phyloP scores from a whole-genome alignment of 1,140 invertebrate species.

The Notospermus geniculatus region DNA sequence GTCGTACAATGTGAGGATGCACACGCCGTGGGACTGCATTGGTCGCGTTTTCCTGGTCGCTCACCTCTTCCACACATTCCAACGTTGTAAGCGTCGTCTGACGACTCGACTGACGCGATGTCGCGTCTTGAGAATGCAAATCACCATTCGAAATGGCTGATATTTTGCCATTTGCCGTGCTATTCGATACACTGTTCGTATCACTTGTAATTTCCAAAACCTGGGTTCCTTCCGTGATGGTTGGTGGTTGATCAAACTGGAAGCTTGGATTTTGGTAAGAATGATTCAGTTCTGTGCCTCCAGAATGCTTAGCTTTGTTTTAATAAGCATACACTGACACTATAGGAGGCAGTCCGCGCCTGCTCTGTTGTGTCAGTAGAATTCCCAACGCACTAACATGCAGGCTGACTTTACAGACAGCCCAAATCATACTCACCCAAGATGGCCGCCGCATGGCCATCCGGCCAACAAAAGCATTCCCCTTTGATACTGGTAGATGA shows the following conservation, averaged over 20 bases:
- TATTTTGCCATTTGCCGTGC: constrained; percentile 34
- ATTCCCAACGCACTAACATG: no score
- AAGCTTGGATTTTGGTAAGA: constrained; percentile 2
- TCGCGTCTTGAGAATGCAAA: not conserved
- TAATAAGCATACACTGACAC: no score
- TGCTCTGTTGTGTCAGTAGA: no score
- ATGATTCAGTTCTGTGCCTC: constrained; percentile 42
- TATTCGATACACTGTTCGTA: not conserved
- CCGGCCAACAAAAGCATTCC: no score
- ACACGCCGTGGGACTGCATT: not conserved
- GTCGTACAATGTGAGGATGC: no score
- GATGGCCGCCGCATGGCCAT: no score
- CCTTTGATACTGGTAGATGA: no score
- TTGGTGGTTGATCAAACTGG: not conserved
- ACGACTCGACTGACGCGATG: constrained; percentile 5
- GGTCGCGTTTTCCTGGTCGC: not conserved
- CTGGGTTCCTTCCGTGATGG: not conserved
- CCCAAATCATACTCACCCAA: no score
- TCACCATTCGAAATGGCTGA: constrained; percentile 55
- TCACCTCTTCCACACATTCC: constrained; percentile 1
- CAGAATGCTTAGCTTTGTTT: no score
- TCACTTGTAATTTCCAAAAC: not conserved
- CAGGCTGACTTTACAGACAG: no score
- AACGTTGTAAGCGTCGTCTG: constrained; percentile 7
- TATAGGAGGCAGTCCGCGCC: no score